A percentile compares a stretch with the other conserved stretches of the same genome.
Conservation (phyloP, 2,888 invertebrate genomes). For the Megastigmus dorsalis region DNA sequence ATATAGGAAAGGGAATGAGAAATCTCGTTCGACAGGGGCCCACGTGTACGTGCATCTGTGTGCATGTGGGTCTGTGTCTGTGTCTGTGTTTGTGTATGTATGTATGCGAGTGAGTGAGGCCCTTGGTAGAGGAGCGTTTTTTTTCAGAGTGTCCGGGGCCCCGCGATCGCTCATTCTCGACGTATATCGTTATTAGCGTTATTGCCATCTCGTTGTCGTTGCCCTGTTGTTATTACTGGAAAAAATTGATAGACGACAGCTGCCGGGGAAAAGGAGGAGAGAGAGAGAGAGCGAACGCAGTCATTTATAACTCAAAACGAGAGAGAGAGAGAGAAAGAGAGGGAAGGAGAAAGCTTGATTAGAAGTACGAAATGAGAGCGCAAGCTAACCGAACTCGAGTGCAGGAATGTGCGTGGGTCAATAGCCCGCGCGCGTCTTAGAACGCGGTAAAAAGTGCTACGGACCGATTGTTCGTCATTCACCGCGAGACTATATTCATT, state of each 20-base stretch:
- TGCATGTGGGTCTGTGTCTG: not conserved
- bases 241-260: constrained; percentile 64
- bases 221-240: constrained; percentile 48
- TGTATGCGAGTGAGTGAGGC: no score
- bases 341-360: constrained; percentile 63
- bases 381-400: constrained; percentile 54
- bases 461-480: no score
- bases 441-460: no score
- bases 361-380: constrained; percentile 64
- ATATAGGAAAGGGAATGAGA: constrained; percentile 24
- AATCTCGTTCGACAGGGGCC: constrained; percentile 45
- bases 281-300: constrained; percentile 14
- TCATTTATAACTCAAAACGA: constrained; percentile 44
- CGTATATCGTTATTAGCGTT: constrained; percentile 56
- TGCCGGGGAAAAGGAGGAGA: constrained; percentile 44
- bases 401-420: constrained; percentile 63
- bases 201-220: constrained; percentile 49
- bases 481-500: no score
- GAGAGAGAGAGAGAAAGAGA: not conserved
- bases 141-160: constrained; percentile 36
- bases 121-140: constrained; percentile 26
- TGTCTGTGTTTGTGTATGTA: not conserved
- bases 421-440: no score
- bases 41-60: not conserved
- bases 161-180: constrained; percentile 55